These are phyloP conservation scores for Anoura caudifer DNA, from an alignment of 2,113 vertebrate genomes.

Conservation along the genomic window DNA sequence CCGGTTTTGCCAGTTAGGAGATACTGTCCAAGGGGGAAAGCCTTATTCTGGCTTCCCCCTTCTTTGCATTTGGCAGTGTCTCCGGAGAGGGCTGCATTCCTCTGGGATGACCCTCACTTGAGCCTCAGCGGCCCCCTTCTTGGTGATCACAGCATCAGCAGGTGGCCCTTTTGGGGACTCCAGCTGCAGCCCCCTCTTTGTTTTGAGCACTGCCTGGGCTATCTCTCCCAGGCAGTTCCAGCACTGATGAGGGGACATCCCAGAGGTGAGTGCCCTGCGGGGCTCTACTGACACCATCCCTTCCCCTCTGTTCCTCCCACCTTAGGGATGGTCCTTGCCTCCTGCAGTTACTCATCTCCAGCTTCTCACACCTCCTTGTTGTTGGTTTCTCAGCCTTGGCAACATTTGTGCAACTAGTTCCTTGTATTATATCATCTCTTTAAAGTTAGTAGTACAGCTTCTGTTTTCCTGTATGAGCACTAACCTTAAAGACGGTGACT, in stretches of 20 bases:
- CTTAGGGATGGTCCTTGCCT: fast-evolving
- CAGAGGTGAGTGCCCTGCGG: background rate
- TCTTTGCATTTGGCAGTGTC: background rate
- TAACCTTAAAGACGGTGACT: background rate
- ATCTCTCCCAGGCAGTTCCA: background rate
- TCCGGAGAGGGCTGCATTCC: background rate
- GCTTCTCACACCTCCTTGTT: background rate
- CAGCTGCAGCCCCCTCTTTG: fast-evolving
- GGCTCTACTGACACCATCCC: background rate
- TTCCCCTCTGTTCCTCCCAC: background rate
- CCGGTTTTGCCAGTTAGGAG: background rate
- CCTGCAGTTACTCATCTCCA: background rate
- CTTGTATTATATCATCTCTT: background rate
- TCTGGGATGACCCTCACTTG: background rate
- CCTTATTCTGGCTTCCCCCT: background rate
- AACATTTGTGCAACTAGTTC: background rate
- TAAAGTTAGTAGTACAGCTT: background rate
- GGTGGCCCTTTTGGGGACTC: background rate
- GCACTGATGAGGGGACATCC: background rate
- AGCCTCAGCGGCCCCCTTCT: background rate
- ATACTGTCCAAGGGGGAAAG: background rate
- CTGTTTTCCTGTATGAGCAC: background rate
- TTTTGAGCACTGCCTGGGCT: no score
- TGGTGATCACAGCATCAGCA: background rate
- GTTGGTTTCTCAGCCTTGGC: background rate